phyloP scores from a whole-genome alignment of 1,140 invertebrate genomes.

The Globodera ellingtonae region DNA sequence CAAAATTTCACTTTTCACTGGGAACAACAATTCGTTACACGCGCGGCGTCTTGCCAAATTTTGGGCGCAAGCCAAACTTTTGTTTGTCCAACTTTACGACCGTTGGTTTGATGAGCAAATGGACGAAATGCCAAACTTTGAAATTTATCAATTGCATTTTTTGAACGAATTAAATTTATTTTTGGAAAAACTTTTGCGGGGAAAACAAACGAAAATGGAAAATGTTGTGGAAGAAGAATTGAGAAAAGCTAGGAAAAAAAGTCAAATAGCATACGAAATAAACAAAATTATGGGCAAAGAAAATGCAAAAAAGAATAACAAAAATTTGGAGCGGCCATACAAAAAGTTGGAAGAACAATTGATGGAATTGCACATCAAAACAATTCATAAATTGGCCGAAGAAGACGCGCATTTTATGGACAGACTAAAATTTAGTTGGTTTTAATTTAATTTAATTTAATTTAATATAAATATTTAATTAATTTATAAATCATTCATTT shows the following conservation, averaged over 20 bases:
- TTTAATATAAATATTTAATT: no score
- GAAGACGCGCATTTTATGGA: not conserved
- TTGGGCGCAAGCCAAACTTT: not conserved
- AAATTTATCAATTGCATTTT: not conserved
- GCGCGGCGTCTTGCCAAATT: not conserved
- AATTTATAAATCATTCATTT: no score
- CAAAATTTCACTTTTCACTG: not conserved
- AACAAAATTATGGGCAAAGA: not conserved
- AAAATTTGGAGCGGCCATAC: not conserved
- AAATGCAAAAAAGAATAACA: not conserved
- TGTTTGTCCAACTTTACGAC: not conserved
- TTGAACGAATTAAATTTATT: not conserved
- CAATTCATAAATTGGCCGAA: not conserved
- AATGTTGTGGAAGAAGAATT: not conserved
- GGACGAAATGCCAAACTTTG: not conserved
- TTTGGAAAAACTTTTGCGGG: not conserved
- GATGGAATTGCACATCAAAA: not conserved
- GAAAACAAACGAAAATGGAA: not conserved
- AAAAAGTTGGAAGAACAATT: not conserved
- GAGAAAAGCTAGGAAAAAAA: not conserved
- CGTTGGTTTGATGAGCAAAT: not conserved
- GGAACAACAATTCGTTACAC: not conserved
- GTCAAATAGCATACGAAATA: not conserved
- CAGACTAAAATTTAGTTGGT: not conserved
- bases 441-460: no score